phyloP scores from a whole-genome alignment of 2,797 vertebrate species.

The Catostomus latipinnis region DNA sequence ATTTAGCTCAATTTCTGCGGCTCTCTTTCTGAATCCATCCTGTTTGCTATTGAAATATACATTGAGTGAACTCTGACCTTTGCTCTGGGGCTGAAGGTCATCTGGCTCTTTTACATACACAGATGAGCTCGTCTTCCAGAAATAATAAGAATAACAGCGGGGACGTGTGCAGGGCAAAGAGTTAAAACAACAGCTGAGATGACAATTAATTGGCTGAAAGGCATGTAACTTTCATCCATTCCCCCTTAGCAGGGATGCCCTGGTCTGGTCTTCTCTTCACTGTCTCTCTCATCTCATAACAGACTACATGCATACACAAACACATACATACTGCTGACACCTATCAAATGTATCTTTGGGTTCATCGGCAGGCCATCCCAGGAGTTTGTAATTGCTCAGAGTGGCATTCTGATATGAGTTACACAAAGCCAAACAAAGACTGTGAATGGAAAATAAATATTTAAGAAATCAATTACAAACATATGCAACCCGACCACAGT shows the following conservation, averaged over 20 bases:
- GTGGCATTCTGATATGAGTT: constrained; percentile 61
- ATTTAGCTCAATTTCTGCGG: constrained; percentile 39
- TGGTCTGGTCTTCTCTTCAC: constrained; percentile 44
- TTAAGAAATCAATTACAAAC: constrained; percentile 77
- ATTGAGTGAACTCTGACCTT: constrained; percentile 79
- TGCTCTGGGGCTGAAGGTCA: constrained; percentile 78
- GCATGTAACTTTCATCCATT: constrained; percentile 83
- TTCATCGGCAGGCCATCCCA: constrained; percentile 78
- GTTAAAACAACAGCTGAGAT: constrained; percentile 86
- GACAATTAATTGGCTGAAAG: constrained; percentile 83
- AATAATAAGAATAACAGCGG: constrained; percentile 81
- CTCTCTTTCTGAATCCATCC: constrained; percentile 58
- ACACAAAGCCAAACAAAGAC: constrained; percentile 63
- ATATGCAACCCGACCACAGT: constrained; percentile 67
- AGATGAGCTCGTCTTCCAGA: constrained; percentile 81
- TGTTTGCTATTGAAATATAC: constrained; percentile 76
- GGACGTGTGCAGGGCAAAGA: constrained; percentile 79
- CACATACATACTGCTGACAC: constrained; percentile 57
- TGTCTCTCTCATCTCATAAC: constrained; percentile 62
- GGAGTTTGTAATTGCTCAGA: constrained; percentile 63
- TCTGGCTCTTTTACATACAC: constrained; percentile 80
- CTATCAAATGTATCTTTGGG: constrained; percentile 77
- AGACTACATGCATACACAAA: constrained; percentile 56
- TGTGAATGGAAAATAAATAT: constrained; percentile 62
- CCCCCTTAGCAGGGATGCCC: constrained; percentile 70